Evolutionary conservation across 2,113 vertebrate genomes (phyloP).

Genomic region (Neodon shergylaensis): DNA sequence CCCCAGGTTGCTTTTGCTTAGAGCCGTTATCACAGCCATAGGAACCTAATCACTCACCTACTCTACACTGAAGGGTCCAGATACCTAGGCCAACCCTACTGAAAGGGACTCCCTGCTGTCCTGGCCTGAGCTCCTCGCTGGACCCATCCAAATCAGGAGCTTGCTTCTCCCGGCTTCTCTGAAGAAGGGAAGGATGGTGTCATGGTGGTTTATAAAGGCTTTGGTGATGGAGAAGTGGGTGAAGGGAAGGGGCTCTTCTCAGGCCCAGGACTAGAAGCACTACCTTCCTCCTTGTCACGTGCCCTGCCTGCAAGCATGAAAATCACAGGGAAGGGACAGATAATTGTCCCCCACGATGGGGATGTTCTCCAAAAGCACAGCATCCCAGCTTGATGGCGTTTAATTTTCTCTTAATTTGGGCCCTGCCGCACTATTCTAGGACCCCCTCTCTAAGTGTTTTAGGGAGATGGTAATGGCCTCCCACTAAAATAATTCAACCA

Average conservation of each 20-base stretch:
- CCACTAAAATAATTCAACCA: constrained; percentile 92
- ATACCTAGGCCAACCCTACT: accelerated
- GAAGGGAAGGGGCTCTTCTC: not conserved
- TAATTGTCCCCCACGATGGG: not conserved
- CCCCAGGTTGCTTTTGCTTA: not conserved
- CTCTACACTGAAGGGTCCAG: accelerated
- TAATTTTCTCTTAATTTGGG: constrained; percentile 89
- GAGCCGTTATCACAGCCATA: not conserved
- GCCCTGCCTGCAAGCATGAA: not conserved
- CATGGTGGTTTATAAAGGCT: not conserved
- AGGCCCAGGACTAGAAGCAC: not conserved
- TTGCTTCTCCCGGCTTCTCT: not conserved
- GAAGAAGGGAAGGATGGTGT: not conserved
- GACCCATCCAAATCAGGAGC: not conserved
- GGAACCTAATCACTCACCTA: not conserved
- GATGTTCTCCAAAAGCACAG: constrained; percentile 62
- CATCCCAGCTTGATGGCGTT: constrained; percentile 81
- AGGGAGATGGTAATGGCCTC: constrained; percentile 89
- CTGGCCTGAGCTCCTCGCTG: not conserved
- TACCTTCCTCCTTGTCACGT: accelerated
- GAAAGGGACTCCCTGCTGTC: not conserved
- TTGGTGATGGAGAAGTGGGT: not conserved
- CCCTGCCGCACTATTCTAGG: constrained; percentile 81
- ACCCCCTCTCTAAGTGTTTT: constrained; percentile 86
- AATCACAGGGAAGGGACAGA: not conserved